Percentiles rank a stretch among this genome's conserved stretches.
Evolutionary conservation across 2,797 vertebrate species (phyloP).

Genomic region (Urocyon cinereoargenteus): DNA sequence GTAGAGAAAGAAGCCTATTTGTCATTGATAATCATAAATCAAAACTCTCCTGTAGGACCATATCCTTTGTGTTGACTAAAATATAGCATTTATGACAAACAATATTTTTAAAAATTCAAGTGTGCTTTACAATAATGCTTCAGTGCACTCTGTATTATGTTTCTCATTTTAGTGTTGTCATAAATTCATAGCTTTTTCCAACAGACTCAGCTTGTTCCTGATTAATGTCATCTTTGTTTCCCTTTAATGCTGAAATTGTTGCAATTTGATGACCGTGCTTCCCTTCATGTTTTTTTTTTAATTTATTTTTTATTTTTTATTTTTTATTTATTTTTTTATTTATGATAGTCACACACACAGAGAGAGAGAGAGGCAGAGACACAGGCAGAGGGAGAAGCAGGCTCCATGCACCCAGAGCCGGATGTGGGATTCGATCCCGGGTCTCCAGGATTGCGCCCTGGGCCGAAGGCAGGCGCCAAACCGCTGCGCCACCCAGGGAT

Average conservation of each 20-base stretch:
- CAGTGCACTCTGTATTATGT: neutral
- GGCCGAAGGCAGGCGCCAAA: neutral
- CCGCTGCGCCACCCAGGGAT: neutral
- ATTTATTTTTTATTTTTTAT: neutral
- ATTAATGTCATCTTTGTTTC: slow-evolving; percentile 8
- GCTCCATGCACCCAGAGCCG: neutral
- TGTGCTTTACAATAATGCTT: neutral
- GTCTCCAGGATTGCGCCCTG: neutral
- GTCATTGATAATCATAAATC: slow-evolving; percentile 25
- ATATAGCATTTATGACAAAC: neutral
- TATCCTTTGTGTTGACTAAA: neutral
- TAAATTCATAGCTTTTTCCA: slow-evolving; percentile 3
- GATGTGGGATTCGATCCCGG: neutral
- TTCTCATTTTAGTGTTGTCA: neutral
- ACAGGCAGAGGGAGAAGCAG: neutral
- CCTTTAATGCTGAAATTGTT: slow-evolving; percentile 16
- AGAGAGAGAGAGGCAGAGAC: neutral
- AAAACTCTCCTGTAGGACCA: neutral
- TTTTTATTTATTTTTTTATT: neutral
- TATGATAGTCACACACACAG: neutral
- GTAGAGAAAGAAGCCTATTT: slow-evolving; percentile 44
- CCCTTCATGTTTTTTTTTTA: neutral
- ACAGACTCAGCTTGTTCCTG: neutral
- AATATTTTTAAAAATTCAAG: neutral
- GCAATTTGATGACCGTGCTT: neutral